Evolutionary conservation across 2,888 invertebrate species (phyloP).

Genomic region (Archips xylosteana): DNA sequence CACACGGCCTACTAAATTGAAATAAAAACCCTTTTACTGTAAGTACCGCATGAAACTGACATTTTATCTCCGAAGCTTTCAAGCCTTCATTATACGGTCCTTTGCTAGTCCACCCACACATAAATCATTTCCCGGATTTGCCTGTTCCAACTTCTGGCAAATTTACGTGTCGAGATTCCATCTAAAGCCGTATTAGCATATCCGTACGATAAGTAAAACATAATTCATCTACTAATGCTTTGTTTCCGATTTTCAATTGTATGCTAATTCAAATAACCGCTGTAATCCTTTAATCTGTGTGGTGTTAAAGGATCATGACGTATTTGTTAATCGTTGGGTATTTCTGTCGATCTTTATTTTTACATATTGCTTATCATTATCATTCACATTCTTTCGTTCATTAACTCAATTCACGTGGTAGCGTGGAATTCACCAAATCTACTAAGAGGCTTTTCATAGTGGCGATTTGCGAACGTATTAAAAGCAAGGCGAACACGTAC

Average conservation of each 20-base stretch:
- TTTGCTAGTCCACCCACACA: not conserved
- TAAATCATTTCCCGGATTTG: conserved; percentile 20
- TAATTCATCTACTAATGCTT: conserved; percentile 14
- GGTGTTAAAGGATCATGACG: not conserved
- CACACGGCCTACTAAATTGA: not conserved
- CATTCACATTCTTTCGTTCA: not conserved
- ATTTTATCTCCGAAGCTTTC: not conserved
- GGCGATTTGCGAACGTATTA: no score
- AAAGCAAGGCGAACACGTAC: no score
- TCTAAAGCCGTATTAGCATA: conserved; percentile 20
- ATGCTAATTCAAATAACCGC: conserved; percentile 14
- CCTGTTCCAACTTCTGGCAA: conserved; percentile 14
- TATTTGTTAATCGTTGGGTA: not conserved
- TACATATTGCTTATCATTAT: not conserved
- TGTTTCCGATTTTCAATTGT: conserved; percentile 23
- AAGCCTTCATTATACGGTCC: conserved; percentile 3
- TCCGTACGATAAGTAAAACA: conserved; percentile 15
- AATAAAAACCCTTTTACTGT: not conserved
- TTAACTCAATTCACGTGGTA: not conserved
- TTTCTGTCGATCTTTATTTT: not conserved
- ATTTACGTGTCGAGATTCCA: conserved; percentile 25
- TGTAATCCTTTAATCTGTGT: conserved; percentile 12
- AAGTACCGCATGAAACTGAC: not conserved
- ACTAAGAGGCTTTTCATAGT: no score
- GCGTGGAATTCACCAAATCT: no score